Percentiles rank a stretch among this genome's conserved stretches.
Evolutionary conservation across 2,797 vertebrate species (phyloP).

Genomic region (Menidia menidia): DNA sequence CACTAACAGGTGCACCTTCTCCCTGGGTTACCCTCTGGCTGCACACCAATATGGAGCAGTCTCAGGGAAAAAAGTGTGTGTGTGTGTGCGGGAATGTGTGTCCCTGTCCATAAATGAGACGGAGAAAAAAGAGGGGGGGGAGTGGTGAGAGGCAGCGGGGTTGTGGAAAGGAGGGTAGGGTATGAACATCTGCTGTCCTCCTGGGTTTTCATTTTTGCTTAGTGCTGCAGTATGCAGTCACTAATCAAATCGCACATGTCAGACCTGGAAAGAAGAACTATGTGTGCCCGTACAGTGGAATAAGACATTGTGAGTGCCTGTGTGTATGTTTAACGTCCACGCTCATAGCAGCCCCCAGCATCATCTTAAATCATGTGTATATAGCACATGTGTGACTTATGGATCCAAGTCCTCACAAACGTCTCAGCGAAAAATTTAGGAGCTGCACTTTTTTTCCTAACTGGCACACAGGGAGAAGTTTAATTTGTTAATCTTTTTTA

Average conservation of each 20-base stretch:
- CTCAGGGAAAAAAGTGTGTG: constrained; percentile 19
- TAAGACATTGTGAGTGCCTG: constrained; percentile 20
- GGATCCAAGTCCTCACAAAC: constrained; percentile 19
- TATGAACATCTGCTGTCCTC: constrained; percentile 80
- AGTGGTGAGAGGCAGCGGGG: constrained; percentile 23
- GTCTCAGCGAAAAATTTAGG: constrained; percentile 9
- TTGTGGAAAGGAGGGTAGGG: constrained; percentile 49
- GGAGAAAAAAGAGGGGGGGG: constrained; percentile 20
- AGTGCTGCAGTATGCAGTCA: constrained; percentile 76
- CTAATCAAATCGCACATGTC: constrained; percentile 84
- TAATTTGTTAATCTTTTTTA: constrained; percentile 2
- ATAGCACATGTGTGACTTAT: constrained; percentile 20
- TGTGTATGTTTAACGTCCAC: constrained; percentile 35
- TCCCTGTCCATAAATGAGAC: constrained; percentile 61
- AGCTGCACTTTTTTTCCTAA: background rate
- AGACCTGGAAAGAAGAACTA: constrained; percentile 73
- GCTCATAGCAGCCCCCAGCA: constrained; percentile 32
- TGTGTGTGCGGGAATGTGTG: constrained; percentile 40
- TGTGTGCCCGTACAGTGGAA: constrained; percentile 50
- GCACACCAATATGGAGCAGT: constrained; percentile 57
- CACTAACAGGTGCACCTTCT: constrained; percentile 76
- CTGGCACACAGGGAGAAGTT: constrained; percentile 2
- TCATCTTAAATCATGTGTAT: constrained; percentile 25
- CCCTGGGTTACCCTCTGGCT: constrained; percentile 72
- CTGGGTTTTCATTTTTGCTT: constrained; percentile 80